phyloP scores from a whole-genome alignment of 1,140 invertebrate species.

The Sminthurinus signatus region DNA sequence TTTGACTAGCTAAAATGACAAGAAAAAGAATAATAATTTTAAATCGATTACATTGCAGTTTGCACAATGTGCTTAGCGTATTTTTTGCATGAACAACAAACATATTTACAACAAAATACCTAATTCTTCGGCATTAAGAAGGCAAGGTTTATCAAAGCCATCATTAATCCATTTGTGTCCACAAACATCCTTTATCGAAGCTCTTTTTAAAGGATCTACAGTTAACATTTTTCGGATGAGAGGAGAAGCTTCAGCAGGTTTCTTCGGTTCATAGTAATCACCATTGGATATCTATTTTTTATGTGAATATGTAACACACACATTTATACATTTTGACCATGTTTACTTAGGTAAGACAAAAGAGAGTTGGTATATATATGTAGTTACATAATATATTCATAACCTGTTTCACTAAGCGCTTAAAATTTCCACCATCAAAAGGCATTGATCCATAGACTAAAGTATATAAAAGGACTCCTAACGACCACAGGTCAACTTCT shows the following conservation, averaged over 20 bases:
- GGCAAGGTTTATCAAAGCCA: slow-evolving; percentile 66
- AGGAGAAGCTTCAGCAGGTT: slow-evolving; percentile 89
- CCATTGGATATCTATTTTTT: slow-evolving; percentile 74
- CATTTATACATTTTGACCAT: too few species aligned
- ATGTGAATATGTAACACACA: too few species aligned
- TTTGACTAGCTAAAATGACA: slow-evolving; percentile 65
- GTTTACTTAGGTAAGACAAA: too few species aligned
- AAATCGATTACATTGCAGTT: too few species aligned
- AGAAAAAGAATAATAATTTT: too few species aligned
- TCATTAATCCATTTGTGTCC: slow-evolving; percentile 88
- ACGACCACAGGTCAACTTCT: slow-evolving; percentile 64
- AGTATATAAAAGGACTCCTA: slow-evolving; percentile 95
- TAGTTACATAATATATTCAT: too few species aligned
- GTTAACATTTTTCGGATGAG: slow-evolving; percentile 91
- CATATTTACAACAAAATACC: slow-evolving; percentile 20
- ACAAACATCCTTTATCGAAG: slow-evolving; percentile 90
- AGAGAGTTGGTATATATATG: too few species aligned
- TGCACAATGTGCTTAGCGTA: too few species aligned
- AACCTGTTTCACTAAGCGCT: slow-evolving; percentile 89
- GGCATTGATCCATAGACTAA: slow-evolving; percentile 99
- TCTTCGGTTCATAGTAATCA: slow-evolving; percentile 94
- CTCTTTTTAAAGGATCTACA: slow-evolving; percentile 78
- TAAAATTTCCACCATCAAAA: slow-evolving; percentile 98
- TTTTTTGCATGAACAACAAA: neutral
- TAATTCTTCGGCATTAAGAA: slow-evolving; percentile 79